Conservation (phyloP, 2,888 invertebrate genomes). For the Nomada ferruginata region DNA sequence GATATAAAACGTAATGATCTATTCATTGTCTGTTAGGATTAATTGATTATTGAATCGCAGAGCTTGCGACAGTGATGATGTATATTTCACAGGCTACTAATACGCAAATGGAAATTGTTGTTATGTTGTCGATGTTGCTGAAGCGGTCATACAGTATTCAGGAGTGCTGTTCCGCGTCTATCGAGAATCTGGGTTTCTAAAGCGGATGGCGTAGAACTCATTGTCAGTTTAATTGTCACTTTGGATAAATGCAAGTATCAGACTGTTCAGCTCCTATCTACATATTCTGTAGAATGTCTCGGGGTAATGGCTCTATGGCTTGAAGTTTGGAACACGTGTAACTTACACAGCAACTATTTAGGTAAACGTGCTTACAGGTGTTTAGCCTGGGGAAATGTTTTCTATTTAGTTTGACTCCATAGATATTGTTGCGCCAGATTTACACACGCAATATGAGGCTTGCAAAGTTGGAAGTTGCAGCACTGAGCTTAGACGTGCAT, state of each 20-base stretch:
- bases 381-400: slow-evolving; percentile 6
- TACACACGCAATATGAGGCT: neutral
- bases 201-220: neutral
- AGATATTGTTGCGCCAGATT: slow-evolving; percentile 1
- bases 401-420: slow-evolving; percentile 13
- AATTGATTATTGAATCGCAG: slow-evolving; percentile 23
- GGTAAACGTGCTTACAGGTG: neutral
- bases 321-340: neutral
- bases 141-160: neutral
- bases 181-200: neutral
- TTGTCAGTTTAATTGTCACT: no score
- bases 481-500: neutral
- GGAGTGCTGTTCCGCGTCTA: neutral
- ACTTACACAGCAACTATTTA: neutral
- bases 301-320: neutral
- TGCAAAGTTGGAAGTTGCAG: slow-evolving; percentile 4
- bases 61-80: neutral
- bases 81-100: slow-evolving; percentile 17
- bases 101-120: slow-evolving; percentile 35
- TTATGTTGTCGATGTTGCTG: neutral
- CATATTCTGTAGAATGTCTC: neutral
- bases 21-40: slow-evolving; percentile 30
- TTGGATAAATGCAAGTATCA: no score
- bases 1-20: slow-evolving; percentile 29
- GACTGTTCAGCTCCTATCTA: neutral